These are phyloP conservation scores for Penaeus chinensis DNA, from an alignment of 1,140 invertebrate species.

Conservation along the genomic window DNA sequence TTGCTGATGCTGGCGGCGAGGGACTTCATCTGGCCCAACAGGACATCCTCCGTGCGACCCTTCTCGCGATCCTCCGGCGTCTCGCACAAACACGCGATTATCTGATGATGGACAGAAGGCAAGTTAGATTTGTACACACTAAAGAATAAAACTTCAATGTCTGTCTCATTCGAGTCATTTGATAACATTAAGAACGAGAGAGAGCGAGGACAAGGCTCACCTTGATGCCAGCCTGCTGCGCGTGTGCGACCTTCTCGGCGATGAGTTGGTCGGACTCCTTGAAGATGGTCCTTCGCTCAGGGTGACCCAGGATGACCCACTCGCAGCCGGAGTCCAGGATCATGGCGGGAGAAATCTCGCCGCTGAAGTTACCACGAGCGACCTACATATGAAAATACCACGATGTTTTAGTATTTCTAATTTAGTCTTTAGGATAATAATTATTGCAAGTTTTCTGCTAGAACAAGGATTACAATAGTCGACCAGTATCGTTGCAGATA, in stretches of 20 bases:
- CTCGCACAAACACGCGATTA: constrained; percentile 51
- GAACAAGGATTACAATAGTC: no score
- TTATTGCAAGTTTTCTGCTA: no score
- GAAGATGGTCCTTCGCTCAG: constrained; percentile 95
- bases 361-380: constrained; percentile 95
- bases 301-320: constrained; percentile 98
- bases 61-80: constrained; percentile 26
- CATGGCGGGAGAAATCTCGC: constrained; percentile 85
- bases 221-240: constrained; percentile 44
- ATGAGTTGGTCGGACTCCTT: constrained; percentile 87
- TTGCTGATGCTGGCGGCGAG: constrained; percentile 74
- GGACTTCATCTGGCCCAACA: constrained; percentile 65
- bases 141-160: not conserved
- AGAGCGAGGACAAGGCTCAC: not conserved
- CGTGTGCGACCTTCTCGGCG: constrained; percentile 70
- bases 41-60: constrained; percentile 24
- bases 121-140: not conserved
- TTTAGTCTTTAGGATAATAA: no score
- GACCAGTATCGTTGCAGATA: no score
- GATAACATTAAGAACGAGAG: no score
- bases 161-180: not conserved
- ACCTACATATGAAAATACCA: not conserved
- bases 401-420: no score
- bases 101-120: not conserved
- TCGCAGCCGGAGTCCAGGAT: constrained; percentile 89